Evolutionary conservation across 53 echinoderm and acorn worm species (phyloP).

Genomic region (Arbacia lixula): DNA sequence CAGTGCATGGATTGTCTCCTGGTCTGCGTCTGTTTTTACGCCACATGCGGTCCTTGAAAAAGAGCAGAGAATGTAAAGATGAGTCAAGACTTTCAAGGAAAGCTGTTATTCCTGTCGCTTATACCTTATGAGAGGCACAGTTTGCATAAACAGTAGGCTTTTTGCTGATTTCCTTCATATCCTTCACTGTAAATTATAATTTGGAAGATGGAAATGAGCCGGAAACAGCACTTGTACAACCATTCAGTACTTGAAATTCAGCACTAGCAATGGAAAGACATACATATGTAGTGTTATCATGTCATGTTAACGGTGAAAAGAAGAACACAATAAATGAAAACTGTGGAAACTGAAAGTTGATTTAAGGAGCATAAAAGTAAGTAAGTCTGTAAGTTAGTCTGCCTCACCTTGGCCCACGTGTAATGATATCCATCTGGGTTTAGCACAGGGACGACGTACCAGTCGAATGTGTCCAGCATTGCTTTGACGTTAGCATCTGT

Average conservation of each 20-base stretch:
- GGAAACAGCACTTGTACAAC: too few species aligned
- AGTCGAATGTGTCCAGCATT: slow-evolving; percentile 78
- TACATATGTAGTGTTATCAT: too few species aligned
- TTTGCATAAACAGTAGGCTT: too few species aligned
- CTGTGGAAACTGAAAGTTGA: not conserved
- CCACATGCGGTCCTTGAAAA: slow-evolving; percentile 77
- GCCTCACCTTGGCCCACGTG: slow-evolving; percentile 77
- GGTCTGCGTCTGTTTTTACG: slow-evolving; percentile 76
- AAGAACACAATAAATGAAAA: not conserved
- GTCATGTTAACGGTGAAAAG: not conserved
- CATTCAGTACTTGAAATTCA: too few species aligned
- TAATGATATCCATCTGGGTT: slow-evolving; percentile 84
- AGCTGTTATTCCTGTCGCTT: too few species aligned
- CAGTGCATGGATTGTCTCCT: slow-evolving; percentile 48
- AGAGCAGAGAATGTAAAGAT: not conserved
- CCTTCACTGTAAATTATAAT: too few species aligned
- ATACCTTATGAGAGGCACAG: too few species aligned
- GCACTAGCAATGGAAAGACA: too few species aligned
- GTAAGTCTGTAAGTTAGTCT: not conserved
- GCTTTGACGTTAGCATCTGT: slow-evolving; percentile 30
- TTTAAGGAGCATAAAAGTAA: not conserved
- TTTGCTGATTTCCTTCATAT: too few species aligned
- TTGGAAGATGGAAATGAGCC: too few species aligned
- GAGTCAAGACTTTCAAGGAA: too few species aligned
- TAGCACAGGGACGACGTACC: slow-evolving; percentile 81